Evolutionary conservation across 2,113 vertebrate species (phyloP), one percentile per base, ranked within the genome.

Genomic region (Gallinago undulata): DNA sequence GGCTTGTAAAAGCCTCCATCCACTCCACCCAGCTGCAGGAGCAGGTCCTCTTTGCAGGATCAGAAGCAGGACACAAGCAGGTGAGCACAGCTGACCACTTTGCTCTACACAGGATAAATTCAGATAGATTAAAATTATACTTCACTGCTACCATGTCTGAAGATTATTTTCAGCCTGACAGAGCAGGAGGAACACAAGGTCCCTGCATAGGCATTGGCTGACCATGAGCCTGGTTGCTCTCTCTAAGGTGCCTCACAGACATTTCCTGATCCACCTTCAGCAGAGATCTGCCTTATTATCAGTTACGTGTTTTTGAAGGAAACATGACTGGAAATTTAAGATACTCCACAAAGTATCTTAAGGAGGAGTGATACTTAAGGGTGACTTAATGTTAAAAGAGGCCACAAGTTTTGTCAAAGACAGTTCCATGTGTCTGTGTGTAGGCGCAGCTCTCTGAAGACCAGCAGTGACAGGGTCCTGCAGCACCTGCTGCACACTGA

Each of bases 191-290:
- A 90, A 79, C 9, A 25, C 25, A 24, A 89, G 19, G 53, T 35
- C 41, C 22, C 18, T 47, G 63, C 31, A 70, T 3, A 47, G 37
- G 12, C 33, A 48, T 13, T 0, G 0, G 9, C 4, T 1, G 5
- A 47, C 18, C 60, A 19, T 1, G 7, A 68, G 37, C 9, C 48
- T 35, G 13, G 14, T 16, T 41, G 13, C 57, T 60, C 33, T 59
- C 69, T 67, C 43, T 70, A 82, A 56, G 43, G 8, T n/a, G 31
- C 35, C 53, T 73, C 15, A 11, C 33, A 76, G 76, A 57, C 23
- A 9, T 48, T 31, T 78, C 45, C 55, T 77, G 63, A 83, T 24
- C 14, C 37, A 62, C 19, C 28, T 57, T 75, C 77, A 41, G n/a
- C 39, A 89, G 33, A 68, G 59, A 43, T 50, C 23, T 1, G 0